phyloP scores from a whole-genome alignment of 2,797 vertebrate species.

The Halcyon smyrnensis region DNA sequence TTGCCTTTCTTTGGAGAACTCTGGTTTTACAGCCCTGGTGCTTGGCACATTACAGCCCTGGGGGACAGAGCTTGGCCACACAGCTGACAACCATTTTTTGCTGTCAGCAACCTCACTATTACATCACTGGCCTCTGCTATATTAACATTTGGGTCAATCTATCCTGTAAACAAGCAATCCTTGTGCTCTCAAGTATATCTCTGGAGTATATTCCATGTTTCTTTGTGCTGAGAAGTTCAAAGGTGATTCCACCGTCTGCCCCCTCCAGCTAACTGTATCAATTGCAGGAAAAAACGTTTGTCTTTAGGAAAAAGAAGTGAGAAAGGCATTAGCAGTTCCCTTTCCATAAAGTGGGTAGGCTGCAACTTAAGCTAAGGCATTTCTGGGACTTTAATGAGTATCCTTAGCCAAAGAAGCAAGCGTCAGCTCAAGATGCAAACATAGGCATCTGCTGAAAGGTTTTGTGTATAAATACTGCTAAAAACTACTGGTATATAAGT shows the following conservation, averaged over 20 bases:
- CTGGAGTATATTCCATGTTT: not conserved
- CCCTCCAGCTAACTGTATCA: not conserved
- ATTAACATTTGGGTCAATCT: not conserved
- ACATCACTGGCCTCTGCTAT: not conserved
- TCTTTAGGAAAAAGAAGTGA: not conserved
- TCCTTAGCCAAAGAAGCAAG: not conserved
- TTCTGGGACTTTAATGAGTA: not conserved
- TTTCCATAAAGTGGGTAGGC: not conserved
- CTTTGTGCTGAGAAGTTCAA: not conserved
- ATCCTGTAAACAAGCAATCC: not conserved
- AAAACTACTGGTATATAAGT: not conserved
- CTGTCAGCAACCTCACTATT: not conserved
- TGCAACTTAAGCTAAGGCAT: not conserved
- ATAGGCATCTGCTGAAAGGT: not conserved
- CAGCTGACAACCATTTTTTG: not conserved
- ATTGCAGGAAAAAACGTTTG: not conserved
- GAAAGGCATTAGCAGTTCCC: not conserved
- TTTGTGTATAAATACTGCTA: not conserved
- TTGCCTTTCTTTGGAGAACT: not conserved
- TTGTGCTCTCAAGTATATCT: not conserved
- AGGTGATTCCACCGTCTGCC: accelerated
- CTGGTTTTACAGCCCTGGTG: not conserved
- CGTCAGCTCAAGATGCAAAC: not conserved
- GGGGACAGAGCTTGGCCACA: not conserved
- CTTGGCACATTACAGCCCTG: not conserved